A percentile compares a stretch with the other conserved stretches of the same genome.
Evolutionary conservation across 1,140 invertebrate genomes (phyloP).

Genomic region (Leptinotarsa defecta): DNA sequence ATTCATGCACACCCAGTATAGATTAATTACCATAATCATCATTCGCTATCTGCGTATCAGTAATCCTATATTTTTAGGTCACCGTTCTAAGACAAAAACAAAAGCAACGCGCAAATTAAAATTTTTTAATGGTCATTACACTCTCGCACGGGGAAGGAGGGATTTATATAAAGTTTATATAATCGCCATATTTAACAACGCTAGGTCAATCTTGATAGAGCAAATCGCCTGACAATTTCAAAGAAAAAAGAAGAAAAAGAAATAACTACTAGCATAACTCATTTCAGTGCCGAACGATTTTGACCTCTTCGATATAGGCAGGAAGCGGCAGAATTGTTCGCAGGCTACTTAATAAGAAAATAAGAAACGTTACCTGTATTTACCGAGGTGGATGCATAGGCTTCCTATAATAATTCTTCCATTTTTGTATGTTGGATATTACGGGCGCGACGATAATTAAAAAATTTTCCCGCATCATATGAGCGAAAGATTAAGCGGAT

Average conservation of each 20-base stretch:
- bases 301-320: neutral
- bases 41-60: constrained; percentile 12
- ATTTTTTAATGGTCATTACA: constrained; percentile 28
- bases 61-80: constrained; percentile 21
- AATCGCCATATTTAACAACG: constrained; percentile 30
- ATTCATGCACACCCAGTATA: constrained; percentile 11
- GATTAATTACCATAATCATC: constrained; percentile 9
- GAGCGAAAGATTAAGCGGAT: neutral
- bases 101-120: constrained; percentile 11
- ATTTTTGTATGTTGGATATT: constrained; percentile 9
- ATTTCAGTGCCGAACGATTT: constrained; percentile 15
- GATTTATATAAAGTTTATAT: constrained; percentile 27
- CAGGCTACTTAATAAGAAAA: constrained; percentile 20
- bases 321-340: constrained; percentile 10
- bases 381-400: constrained; percentile 22
- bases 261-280: constrained; percentile 28
- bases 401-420: constrained; percentile 24
- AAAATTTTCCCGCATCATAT: constrained; percentile 6
- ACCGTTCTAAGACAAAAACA: constrained; percentile 15
- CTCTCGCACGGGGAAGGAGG: neutral
- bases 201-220: constrained; percentile 27
- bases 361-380: constrained; percentile 28
- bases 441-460: neutral
- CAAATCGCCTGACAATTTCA: constrained; percentile 26
- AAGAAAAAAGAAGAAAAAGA: constrained; percentile 24